phyloP scores from a whole-genome alignment of 1,140 invertebrate species.

The Sinonovacula constricta region DNA sequence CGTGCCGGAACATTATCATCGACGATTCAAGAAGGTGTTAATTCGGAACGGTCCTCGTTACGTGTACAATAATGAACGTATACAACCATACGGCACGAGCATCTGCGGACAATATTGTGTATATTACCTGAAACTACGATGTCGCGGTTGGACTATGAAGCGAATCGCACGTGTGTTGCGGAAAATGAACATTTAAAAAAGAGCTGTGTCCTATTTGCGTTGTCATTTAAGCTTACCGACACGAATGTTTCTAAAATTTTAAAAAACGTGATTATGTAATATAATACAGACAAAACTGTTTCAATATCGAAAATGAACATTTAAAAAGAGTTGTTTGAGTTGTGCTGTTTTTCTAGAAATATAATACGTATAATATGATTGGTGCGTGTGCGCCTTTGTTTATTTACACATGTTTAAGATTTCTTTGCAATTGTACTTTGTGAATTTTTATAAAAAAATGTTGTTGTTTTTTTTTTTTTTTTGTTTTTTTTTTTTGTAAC shows the following conservation, averaged over 20 bases:
- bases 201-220: not conserved
- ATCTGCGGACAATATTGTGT: constrained; percentile 12
- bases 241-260: not conserved
- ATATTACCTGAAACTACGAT: not conserved
- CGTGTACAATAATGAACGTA: not conserved
- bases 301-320: too few relatives aligned
- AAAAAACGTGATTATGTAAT: too few relatives aligned
- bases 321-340: not conserved
- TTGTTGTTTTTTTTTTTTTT: too few relatives aligned
- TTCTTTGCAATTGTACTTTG: too few relatives aligned
- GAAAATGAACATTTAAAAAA: too few relatives aligned
- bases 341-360: not conserved
- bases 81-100: not conserved
- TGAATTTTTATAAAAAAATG: too few relatives aligned
- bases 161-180: not conserved
- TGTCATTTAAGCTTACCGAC: not conserved
- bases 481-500: too few relatives aligned
- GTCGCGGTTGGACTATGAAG: not conserved
- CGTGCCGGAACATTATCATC: not conserved
- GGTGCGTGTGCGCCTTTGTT: too few relatives aligned
- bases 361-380: too few relatives aligned
- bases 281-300: too few relatives aligned
- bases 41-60: not conserved
- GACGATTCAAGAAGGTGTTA: constrained; percentile 12
- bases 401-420: too few relatives aligned